Evolutionary conservation across 1,140 invertebrate species (phyloP), one percentile per base, ranked within the genome.

Genomic region (Agraylea sexmaculata): DNA sequence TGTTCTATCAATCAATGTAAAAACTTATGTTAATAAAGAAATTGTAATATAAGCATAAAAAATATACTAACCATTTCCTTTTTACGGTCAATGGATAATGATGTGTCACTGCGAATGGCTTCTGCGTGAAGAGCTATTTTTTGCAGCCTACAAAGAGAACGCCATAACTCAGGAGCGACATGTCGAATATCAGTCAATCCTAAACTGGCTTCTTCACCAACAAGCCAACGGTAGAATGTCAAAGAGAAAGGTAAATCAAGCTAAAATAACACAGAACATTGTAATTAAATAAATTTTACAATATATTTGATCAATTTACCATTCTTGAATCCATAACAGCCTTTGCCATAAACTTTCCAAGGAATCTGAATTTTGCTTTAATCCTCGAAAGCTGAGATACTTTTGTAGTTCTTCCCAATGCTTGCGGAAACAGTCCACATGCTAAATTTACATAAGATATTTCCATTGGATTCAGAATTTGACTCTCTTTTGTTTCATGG

Each of bases 321-420:
- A 99, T 95, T 74, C 95, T 76, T 4, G 90, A 97, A 68, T 99
- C 96, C 79, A 98, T 94, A 28, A 99, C 82, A 20, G 96, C 90
- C 67, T 99, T 98, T 1, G 94, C 96, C 87, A 99, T 94, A 58
- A 99, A 93, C 57, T 96, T 97, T 16, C 95, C 95, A 29, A 99
- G 70, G 55, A 99, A 94, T 54, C 90, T 83, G 61, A 97, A 98
- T 65, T 95, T 96, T 22, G 79, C 76, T 59, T 92, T 92, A 30
- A 92, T 71, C 63, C 90, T 89, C 8, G 86, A 87, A 35, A 96
- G 70, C 51, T 87, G 78, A 15, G 81, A 78, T 20, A 87, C 77
- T 67, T 94, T 91, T 12, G 84, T 79, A 49, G 79, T 84, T 56
- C 87, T 78, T 5, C 83, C 78, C 33, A 96, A 57, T 0, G 94